phyloP scores from a whole-genome alignment of 2,113 vertebrate species.

The Ceyx melanurus region DNA sequence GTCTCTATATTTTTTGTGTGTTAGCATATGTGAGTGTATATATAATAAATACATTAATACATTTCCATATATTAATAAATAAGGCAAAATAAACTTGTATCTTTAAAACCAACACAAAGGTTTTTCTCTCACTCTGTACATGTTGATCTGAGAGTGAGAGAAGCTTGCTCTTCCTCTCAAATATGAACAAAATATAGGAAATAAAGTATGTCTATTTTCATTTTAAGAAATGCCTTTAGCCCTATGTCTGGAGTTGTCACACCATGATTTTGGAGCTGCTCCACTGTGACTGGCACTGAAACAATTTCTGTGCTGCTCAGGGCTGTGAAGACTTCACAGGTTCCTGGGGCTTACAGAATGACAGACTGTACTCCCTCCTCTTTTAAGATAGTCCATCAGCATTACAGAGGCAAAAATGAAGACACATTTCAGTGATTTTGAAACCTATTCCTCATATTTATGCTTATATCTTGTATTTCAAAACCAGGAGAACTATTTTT shows the following conservation, averaged over 20 bases:
- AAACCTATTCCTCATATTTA: not conserved
- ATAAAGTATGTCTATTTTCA: not conserved
- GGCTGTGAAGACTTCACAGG: not conserved
- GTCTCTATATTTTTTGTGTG: not conserved
- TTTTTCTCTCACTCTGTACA: not conserved
- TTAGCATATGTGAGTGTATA: no score
- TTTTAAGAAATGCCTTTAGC: not conserved
- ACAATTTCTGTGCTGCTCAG: not conserved
- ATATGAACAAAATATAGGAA: not conserved
- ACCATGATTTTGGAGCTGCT: not conserved
- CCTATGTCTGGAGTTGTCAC: not conserved
- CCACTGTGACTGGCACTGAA: not conserved
- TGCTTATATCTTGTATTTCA: not conserved
- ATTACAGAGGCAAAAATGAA: not conserved
- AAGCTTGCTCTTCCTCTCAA: not conserved
- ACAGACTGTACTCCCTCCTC: not conserved
- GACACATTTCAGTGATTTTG: not conserved
- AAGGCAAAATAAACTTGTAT: not conserved
- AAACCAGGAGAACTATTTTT: not conserved
- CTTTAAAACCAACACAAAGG: not conserved
- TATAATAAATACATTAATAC: not conserved
- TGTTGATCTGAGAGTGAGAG: not conserved
- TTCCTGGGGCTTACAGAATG: not conserved
- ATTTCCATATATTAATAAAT: not conserved
- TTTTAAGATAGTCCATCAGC: not conserved